These are phyloP conservation scores for Poeciliopsis turneri DNA, from an alignment of 2,797 vertebrate species.

Conservation along the genomic window DNA sequence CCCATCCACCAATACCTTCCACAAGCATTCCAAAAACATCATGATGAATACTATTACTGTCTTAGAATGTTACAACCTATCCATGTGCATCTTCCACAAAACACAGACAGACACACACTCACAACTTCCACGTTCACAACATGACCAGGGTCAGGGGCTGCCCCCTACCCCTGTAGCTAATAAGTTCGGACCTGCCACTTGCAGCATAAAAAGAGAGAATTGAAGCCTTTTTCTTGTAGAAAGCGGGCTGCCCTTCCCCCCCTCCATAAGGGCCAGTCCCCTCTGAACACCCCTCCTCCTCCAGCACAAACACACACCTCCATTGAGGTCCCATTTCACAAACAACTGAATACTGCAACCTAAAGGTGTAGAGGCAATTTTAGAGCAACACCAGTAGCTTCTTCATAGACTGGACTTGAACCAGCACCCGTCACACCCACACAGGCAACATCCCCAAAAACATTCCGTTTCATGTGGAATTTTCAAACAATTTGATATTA, in stretches of 20 bases:
- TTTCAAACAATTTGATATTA: neutral
- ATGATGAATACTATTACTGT: slow-evolving; percentile 19
- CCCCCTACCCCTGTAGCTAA: slow-evolving; percentile 21
- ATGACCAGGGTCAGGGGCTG: slow-evolving; percentile 30
- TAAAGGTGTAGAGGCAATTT: slow-evolving; percentile 3
- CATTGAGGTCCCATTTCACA: slow-evolving; percentile 24
- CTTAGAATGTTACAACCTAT: slow-evolving; percentile 3
- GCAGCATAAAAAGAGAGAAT: slow-evolving; percentile 22
- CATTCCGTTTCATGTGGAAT: neutral
- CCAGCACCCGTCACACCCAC: neutral
- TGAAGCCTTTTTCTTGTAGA: slow-evolving; percentile 35
- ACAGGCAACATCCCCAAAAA: neutral
- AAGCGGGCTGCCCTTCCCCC: slow-evolving; percentile 16
- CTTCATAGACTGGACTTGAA: neutral
- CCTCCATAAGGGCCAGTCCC: slow-evolving; percentile 27
- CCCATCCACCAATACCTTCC: neutral
- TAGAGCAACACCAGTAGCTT: neutral
- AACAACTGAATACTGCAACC: slow-evolving; percentile 8
- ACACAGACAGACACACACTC: neutral
- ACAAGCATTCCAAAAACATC: slow-evolving; percentile 47
- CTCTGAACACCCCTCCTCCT: slow-evolving; percentile 26
- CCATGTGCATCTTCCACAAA: neutral
- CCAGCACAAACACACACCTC: slow-evolving; percentile 48
- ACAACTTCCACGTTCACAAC: neutral
- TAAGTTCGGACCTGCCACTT: slow-evolving; percentile 14